Conservation (phyloP, 2,113 vertebrate species). For the Rhinolophus ferrumequinum region DNA sequence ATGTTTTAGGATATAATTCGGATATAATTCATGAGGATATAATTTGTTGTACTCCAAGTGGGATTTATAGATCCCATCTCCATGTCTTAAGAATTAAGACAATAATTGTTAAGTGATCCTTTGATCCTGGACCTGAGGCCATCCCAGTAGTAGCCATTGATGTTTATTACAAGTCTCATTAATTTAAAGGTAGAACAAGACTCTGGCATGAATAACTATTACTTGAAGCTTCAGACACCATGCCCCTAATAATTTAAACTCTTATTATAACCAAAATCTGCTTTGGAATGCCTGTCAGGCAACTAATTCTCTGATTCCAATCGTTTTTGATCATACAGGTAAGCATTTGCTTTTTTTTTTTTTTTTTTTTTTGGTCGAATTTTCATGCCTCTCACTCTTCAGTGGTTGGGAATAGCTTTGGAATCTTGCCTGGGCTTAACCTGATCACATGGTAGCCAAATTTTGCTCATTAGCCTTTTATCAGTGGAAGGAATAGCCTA, state of each 20-base stretch:
- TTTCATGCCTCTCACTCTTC: background rate
- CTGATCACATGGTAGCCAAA: background rate
- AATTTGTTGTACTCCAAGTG: slow-evolving; percentile 1
- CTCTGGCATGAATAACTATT: background rate
- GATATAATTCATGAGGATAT: background rate
- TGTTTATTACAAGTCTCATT: slow-evolving; percentile 8
- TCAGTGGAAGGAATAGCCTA: slow-evolving; percentile 24
- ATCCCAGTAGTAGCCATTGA: background rate
- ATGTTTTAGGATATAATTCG: too few relatives aligned
- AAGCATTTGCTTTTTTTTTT: background rate
- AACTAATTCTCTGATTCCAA: slow-evolving; percentile 32
- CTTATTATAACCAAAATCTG: slow-evolving; percentile 16
- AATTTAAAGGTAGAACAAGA: slow-evolving; percentile 4
- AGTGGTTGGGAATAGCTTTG: slow-evolving; percentile 8
- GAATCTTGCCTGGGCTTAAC: slow-evolving; percentile 27
- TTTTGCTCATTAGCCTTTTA: slow-evolving; percentile 35
- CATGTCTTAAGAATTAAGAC: background rate
- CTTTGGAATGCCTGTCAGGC: background rate
- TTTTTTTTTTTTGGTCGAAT: background rate
- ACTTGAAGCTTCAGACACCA: slow-evolving; percentile 1
- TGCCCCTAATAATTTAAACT: background rate
- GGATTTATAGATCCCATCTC: background rate
- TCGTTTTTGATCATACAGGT: background rate
- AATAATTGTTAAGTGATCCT: too few relatives aligned
- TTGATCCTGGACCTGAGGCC: background rate